These are phyloP conservation scores for Hydrolagus colliei DNA, from an alignment of 2,797 vertebrate genomes.

Conservation along the genomic window DNA sequence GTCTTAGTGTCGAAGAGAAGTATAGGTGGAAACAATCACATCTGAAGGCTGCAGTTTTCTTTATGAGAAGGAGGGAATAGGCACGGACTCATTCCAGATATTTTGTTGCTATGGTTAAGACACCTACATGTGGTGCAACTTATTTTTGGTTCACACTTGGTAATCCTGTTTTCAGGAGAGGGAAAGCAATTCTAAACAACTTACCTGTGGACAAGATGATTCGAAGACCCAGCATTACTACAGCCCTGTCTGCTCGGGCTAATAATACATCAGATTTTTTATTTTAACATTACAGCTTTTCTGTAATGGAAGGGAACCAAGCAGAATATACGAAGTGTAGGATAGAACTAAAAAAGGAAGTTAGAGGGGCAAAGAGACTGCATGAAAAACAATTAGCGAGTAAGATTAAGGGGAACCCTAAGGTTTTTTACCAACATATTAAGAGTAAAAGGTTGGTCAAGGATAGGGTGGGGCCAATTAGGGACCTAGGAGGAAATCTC, in stretches of 20 bases:
- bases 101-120: background rate
- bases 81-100: background rate
- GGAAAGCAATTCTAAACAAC: background rate
- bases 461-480: too few species aligned
- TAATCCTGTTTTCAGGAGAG: background rate
- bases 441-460: too few species aligned
- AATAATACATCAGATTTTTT: background rate
- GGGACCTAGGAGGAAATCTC: too few species aligned
- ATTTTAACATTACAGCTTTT: background rate
- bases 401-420: too few species aligned
- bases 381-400: too few species aligned
- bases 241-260: background rate
- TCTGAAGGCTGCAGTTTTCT: constrained; percentile 6
- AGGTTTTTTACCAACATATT: too few species aligned
- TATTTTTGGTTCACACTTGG: background rate
- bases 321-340: too few species aligned
- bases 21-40: constrained; percentile 13
- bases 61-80: background rate
- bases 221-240: background rate
- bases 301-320: too few species aligned
- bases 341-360: too few species aligned
- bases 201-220: background rate
- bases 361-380: too few species aligned
- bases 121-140: background rate
- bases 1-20: background rate